Percentiles rank a stretch among this genome's conserved stretches.
Evolutionary conservation across 2,797 vertebrate species (phyloP).

Genomic region (Ficedula albicollis): DNA sequence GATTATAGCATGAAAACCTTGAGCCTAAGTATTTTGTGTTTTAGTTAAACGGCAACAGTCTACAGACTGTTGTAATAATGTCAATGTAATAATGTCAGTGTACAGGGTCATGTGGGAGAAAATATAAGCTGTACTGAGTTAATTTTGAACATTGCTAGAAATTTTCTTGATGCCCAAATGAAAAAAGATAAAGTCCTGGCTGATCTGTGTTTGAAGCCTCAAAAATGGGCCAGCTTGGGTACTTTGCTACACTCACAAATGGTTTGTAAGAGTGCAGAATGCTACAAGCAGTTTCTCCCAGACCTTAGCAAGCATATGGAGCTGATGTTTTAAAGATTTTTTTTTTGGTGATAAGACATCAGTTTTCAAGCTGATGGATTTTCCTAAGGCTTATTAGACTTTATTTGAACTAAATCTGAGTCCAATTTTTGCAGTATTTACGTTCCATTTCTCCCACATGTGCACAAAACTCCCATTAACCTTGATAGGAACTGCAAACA

Average conservation of each 20-base stretch:
- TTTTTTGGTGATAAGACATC: conserved; percentile 29
- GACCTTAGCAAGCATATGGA: conserved; percentile 5
- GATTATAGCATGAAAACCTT: not conserved
- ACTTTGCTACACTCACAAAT: not conserved
- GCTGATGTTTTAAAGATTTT: conserved; percentile 17
- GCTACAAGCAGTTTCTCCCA: not conserved
- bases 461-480: conserved; percentile 44
- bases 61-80: not conserved
- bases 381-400: conserved; percentile 39
- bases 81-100: not conserved
- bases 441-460: conserved; percentile 13
- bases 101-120: not conserved
- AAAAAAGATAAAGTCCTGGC: not conserved
- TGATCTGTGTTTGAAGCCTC: not conserved
- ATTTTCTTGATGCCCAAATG: not conserved
- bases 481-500: conserved; percentile 34
- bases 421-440: conserved; percentile 47
- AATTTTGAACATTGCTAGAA: not conserved
- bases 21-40: not conserved
- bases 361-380: conserved; percentile 29
- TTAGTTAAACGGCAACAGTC: not conserved
- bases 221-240: not conserved
- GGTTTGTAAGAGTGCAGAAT: not conserved
- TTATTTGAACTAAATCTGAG: conserved; percentile 47
- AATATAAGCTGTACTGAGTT: not conserved